A percentile compares a stretch with the other conserved stretches of the same genome.
Evolutionary conservation across 1,140 invertebrate species (phyloP).

Genomic region (Phenacoccus solenopsis): DNA sequence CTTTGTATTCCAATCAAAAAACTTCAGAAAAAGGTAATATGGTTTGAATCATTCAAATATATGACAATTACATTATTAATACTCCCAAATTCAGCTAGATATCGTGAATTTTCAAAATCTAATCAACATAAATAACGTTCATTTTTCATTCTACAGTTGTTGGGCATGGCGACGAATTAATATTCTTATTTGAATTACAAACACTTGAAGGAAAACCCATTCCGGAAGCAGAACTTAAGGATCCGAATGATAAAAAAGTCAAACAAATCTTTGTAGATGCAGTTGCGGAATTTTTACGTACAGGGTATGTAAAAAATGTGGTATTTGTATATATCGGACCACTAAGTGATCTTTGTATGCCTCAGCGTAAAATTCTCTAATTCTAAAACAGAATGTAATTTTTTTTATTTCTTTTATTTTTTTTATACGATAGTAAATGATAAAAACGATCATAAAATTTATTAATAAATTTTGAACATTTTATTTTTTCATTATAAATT

Average conservation of each 20-base stretch:
- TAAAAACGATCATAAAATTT: no score
- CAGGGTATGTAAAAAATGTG: conserved; percentile 30
- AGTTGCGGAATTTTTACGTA: conserved; percentile 49
- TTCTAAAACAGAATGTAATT: no score
- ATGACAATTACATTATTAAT: no score
- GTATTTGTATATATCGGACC: not conserved
- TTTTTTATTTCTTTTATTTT: no score
- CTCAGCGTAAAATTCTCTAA: no score
- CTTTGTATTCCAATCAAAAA: not conserved
- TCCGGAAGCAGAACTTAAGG: conserved; percentile 26
- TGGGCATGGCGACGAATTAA: conserved; percentile 29
- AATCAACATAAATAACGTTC: not conserved
- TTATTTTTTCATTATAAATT: no score
- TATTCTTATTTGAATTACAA: conserved; percentile 27
- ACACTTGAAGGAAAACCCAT: conserved; percentile 26
- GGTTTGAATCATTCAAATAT: no score
- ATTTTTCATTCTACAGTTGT: conserved; percentile 19
- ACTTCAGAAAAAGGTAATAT: not conserved
- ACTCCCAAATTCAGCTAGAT: not conserved
- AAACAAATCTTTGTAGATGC: conserved; percentile 46
- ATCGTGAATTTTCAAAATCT: no score
- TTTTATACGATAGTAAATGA: no score
- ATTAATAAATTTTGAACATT: no score
- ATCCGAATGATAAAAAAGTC: conserved; percentile 43
- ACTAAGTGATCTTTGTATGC: not conserved